Evolutionary conservation across 1,140 invertebrate species (phyloP).

Genomic region (Coboldia fuscipes): DNA sequence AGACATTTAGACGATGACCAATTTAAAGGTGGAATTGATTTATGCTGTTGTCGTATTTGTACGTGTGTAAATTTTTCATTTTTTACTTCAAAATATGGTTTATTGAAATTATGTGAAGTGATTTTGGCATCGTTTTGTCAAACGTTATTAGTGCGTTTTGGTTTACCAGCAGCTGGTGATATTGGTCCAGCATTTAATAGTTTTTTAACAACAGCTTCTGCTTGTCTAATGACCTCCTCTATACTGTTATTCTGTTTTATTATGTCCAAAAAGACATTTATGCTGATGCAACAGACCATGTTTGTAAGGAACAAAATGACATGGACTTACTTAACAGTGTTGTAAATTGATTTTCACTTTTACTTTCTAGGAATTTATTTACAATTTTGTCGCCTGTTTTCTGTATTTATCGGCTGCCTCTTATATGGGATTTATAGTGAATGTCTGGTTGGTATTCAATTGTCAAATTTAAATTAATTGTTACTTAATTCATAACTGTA

Average conservation of each 20-base stretch:
- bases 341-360: slow-evolving; percentile 4
- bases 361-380: slow-evolving; percentile 46
- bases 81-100: slow-evolving; percentile 39
- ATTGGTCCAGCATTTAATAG: slow-evolving; percentile 51
- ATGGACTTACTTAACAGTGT: background rate
- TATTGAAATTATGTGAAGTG: slow-evolving; percentile 50
- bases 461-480: too few relatives aligned
- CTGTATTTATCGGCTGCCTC: slow-evolving; percentile 51
- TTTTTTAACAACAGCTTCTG: slow-evolving; percentile 49
- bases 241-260: slow-evolving; percentile 50
- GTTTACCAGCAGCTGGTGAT: slow-evolving; percentile 34
- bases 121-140: slow-evolving; percentile 55
- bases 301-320: slow-evolving; percentile 39
- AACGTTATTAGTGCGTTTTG: slow-evolving; percentile 50
- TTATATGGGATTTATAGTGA: slow-evolving; percentile 52
- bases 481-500: too few relatives aligned
- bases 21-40: slow-evolving; percentile 36
- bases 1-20: too few relatives aligned
- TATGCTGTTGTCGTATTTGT: slow-evolving; percentile 50
- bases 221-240: slow-evolving; percentile 47
- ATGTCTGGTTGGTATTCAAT: too few relatives aligned
- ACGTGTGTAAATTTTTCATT: slow-evolving; percentile 57
- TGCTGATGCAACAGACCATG: slow-evolving; percentile 46
- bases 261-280: slow-evolving; percentile 49
- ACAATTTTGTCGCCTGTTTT: slow-evolving; percentile 48